Base-by-base conservation (phyloP, 2,797 vertebrate species). In the Anableps anableps region DNA sequence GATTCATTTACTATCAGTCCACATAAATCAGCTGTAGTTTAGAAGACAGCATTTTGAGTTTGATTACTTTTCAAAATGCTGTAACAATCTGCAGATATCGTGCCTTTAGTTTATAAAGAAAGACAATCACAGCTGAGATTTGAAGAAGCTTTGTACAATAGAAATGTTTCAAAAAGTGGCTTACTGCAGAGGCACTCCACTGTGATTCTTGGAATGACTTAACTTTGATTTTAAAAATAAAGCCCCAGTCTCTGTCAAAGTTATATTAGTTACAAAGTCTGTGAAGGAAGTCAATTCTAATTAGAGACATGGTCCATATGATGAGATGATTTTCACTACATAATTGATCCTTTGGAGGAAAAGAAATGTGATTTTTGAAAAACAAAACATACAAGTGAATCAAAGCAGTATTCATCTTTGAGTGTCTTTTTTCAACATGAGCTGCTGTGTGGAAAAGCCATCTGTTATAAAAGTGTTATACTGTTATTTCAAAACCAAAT, bases 231-330 rank as follows among this genome's bases (percentile, higher is more conserved):
- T 64, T 17, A 8, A 34, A 64, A 19, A 6, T 60, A 26, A 85
- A 72, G 29, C 13, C n/a, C n/a, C 1, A 6, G 34, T 64, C 41
- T 50, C 45, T 72, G 41, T 74, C 0, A 11, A 71, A 79, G 68
- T 48, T 82, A 81, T 77, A 82, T 53, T 66, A 34, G 26, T 55
- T 47, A 78, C 60, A 85, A 77, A 66, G 73, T 79, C 89, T 75
- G 14, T 84, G 82, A 80, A 85, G 76, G 71, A 77, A 60, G 53
- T 80, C 64, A 72, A 76, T 41, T 64, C n/a, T 72, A 66, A 78
- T 78, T 7, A 75, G 50, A 38, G 64, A 74, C 23, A 3, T 36
- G 58, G 58, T 68, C 21, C 21, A 68, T 58, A 83, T 79, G 31
- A 7, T 64, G 34, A 82, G 45, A 76, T 29, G 45, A 78, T 34